A percentile compares a stretch with the other conserved stretches of the same genome.
phyloP scores from a whole-genome alignment of 2,888 invertebrate species.

The Ochropleura plecta region DNA sequence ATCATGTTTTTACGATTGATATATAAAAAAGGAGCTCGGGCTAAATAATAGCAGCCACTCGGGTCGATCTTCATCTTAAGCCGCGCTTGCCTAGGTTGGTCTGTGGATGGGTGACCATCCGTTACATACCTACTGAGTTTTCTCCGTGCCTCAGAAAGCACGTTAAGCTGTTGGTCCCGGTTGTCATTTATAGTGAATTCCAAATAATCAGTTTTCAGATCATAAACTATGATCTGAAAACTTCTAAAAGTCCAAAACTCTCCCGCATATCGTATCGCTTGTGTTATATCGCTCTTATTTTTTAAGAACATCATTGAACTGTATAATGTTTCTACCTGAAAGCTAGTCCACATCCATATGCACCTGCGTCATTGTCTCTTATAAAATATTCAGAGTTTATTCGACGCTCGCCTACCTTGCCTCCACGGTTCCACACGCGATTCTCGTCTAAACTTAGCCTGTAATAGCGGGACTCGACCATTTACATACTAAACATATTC shows the following conservation, averaged over 20 bases:
- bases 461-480: slow-evolving; percentile 45
- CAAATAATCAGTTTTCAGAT: neutral
- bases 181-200: neutral
- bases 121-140: no score
- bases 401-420: slow-evolving; percentile 40
- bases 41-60: no score
- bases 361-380: slow-evolving; percentile 51
- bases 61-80: no score
- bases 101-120: no score
- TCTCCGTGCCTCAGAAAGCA: no score
- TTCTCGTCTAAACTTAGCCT: slow-evolving; percentile 51
- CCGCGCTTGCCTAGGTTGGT: no score
- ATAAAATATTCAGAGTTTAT: slow-evolving; percentile 65
- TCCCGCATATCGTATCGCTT: neutral
- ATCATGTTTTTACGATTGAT: slow-evolving; percentile 12
- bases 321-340: slow-evolving; percentile 16
- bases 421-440: slow-evolving; percentile 46
- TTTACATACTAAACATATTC: slow-evolving; percentile 53
- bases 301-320: slow-evolving; percentile 15
- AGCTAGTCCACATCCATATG: slow-evolving; percentile 27
- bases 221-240: neutral
- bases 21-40: neutral
- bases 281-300: slow-evolving; percentile 10
- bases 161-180: no score
- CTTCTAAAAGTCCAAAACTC: neutral